Percentiles rank a stretch among this genome's conserved stretches.
Conservation (phyloP, 2,888 invertebrate genomes). For the Malachius bipustulatus region DNA sequence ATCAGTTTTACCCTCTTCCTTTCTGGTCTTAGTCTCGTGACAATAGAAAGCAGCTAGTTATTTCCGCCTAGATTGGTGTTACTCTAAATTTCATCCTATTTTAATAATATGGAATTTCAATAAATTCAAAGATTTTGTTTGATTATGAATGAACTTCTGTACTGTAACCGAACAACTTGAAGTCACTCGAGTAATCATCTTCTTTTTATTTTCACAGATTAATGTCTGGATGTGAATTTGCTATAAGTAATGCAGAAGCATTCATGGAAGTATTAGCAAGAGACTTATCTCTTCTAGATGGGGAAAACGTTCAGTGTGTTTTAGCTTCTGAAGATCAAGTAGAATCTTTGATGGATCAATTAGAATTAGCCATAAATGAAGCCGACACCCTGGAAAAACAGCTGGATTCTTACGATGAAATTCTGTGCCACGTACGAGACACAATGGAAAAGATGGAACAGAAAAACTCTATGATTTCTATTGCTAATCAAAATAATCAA, state of each 20-base stretch:
- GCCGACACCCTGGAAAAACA: constrained; percentile 61
- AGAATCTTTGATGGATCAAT: constrained; percentile 60
- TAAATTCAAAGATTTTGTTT: too few species aligned
- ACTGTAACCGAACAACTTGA: too few species aligned
- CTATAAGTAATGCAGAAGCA: constrained; percentile 76
- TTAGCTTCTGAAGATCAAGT: constrained; percentile 80
- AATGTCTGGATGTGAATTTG: constrained; percentile 74
- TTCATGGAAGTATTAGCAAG: constrained; percentile 69
- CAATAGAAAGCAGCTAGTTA: too few species aligned
- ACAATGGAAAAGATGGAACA: constrained; percentile 86
- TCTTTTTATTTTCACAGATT: constrained; percentile 44
- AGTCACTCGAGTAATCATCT: too few species aligned
- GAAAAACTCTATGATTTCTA: constrained; percentile 76
- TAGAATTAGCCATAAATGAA: constrained; percentile 66
- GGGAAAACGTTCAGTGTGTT: constrained; percentile 85
- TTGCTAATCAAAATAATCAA: constrained; percentile 76
- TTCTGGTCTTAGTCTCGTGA: too few species aligned
- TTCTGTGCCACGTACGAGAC: constrained; percentile 71
- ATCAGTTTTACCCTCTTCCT: too few species aligned
- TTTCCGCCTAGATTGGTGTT: too few species aligned
- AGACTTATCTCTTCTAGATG: constrained; percentile 75
- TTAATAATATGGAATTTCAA: too few species aligned
- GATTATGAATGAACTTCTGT: too few species aligned
- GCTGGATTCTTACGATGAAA: constrained; percentile 68
- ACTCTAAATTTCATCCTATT: too few species aligned